Evolutionary conservation across 2,888 invertebrate genomes (phyloP).

Genomic region (Schizaphis graminum): DNA sequence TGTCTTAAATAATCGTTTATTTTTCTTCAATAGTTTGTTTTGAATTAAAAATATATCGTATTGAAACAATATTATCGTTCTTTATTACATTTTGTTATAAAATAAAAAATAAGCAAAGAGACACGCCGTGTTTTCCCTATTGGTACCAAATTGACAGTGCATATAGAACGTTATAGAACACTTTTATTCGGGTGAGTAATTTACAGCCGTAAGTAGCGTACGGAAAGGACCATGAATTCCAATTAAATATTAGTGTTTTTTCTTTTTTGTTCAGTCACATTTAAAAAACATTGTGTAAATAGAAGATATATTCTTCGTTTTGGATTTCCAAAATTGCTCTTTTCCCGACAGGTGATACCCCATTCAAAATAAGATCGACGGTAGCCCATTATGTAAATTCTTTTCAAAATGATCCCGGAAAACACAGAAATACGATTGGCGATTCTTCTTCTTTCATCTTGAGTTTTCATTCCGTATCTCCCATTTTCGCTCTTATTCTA

Average conservation of each 20-base stretch:
- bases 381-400: conserved; percentile 63
- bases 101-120: neutral
- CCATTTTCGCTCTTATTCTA: conserved; percentile 42
- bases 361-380: conserved; percentile 61
- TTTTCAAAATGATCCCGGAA: conserved; percentile 61
- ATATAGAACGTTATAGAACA: neutral
- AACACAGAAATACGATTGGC: conserved; percentile 59
- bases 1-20: neutral
- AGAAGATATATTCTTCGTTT: conserved; percentile 47
- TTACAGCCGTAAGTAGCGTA: neutral
- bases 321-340: conserved; percentile 52
- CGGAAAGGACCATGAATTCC: conserved; percentile 21
- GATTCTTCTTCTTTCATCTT: conserved; percentile 59
- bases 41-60: neutral
- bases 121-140: neutral
- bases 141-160: neutral
- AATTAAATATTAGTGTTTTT: conserved; percentile 48
- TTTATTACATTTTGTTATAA: neutral
- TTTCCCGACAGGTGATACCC: conserved; percentile 57
- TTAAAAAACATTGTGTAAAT: conserved; percentile 46
- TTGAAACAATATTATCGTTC: neutral
- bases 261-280: neutral
- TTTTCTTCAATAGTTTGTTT: neutral
- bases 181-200: conserved; percentile 17
- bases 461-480: conserved; percentile 45